Percentiles rank a stretch among this genome's conserved stretches.
Evolutionary conservation across 2,888 invertebrate genomes (phyloP).

Genomic region (Chrysina gloriosa): DNA sequence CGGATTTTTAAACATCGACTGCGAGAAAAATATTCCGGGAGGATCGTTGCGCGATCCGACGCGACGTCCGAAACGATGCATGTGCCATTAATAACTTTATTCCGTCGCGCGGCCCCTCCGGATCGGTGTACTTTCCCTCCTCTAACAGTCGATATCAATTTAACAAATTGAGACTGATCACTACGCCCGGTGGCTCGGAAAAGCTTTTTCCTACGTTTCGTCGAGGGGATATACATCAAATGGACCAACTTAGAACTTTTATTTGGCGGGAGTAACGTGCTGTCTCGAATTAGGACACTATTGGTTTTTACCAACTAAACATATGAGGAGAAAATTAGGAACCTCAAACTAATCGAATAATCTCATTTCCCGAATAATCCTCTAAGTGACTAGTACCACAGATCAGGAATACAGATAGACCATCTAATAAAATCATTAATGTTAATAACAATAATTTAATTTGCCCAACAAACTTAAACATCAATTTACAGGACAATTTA

Average conservation of each 20-base stretch:
- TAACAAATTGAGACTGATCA: constrained; percentile 55
- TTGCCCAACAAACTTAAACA: too few relatives aligned
- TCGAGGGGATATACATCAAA: constrained; percentile 31
- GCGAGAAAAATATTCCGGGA: constrained; percentile 16
- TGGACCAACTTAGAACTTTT: constrained; percentile 32
- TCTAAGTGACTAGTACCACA: too few relatives aligned
- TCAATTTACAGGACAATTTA: too few relatives aligned
- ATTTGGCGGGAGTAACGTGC: constrained; percentile 15
- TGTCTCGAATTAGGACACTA: constrained; percentile 27
- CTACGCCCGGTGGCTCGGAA: constrained; percentile 41
- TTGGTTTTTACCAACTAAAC: constrained; percentile 35
- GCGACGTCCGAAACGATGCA: neutral
- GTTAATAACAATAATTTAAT: too few relatives aligned
- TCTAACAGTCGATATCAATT: constrained; percentile 53
- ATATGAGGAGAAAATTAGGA: constrained; percentile 13
- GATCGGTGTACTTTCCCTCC: neutral
- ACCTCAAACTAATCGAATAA: too few relatives aligned
- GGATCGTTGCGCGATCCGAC: neutral
- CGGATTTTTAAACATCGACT: constrained; percentile 1
- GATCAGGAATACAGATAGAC: too few relatives aligned
- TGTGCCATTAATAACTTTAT: constrained; percentile 36
- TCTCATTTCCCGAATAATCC: too few relatives aligned
- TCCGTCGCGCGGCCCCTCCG: neutral
- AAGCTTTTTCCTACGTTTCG: neutral
- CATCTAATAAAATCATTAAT: too few relatives aligned